Evolutionary conservation across 2,888 invertebrate species (phyloP).

Genomic region (Harpalus rufipes): DNA sequence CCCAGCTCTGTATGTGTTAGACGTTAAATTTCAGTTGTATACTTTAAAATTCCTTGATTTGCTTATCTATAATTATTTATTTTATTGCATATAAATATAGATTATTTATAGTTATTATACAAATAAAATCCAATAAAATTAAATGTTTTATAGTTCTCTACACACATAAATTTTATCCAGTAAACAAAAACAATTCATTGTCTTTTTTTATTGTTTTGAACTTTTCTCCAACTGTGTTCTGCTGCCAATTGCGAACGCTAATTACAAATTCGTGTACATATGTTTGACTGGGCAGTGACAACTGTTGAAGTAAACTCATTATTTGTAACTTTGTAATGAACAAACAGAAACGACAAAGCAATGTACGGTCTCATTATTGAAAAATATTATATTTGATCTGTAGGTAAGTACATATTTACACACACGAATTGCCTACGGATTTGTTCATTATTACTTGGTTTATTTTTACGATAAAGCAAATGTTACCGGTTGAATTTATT

Average conservation of each 20-base stretch:
- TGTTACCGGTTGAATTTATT: neutral
- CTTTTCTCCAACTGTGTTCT: neutral
- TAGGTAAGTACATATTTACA: neutral
- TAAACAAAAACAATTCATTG: neutral
- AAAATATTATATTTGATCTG: slow-evolving; percentile 1
- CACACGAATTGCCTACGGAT: neutral
- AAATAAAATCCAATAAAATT: neutral
- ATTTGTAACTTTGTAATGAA: neutral
- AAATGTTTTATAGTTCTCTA: neutral
- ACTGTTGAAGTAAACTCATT: neutral
- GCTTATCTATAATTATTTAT: neutral
- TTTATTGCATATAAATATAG: neutral
- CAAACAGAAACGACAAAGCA: slow-evolving; percentile 1
- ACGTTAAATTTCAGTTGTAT: neutral
- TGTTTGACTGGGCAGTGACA: neutral
- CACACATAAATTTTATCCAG: neutral
- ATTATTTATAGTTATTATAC: slow-evolving; percentile 1
- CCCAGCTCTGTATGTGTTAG: no score
- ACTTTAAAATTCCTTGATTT: neutral
- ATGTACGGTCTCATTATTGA: neutral
- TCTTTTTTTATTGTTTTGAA: neutral
- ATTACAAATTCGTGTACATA: no score
- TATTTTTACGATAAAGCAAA: neutral
- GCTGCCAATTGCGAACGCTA: no score
- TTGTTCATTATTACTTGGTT: neutral